Conservation (phyloP, 2,113 vertebrate species). For the Sisor rabdophorus region DNA sequence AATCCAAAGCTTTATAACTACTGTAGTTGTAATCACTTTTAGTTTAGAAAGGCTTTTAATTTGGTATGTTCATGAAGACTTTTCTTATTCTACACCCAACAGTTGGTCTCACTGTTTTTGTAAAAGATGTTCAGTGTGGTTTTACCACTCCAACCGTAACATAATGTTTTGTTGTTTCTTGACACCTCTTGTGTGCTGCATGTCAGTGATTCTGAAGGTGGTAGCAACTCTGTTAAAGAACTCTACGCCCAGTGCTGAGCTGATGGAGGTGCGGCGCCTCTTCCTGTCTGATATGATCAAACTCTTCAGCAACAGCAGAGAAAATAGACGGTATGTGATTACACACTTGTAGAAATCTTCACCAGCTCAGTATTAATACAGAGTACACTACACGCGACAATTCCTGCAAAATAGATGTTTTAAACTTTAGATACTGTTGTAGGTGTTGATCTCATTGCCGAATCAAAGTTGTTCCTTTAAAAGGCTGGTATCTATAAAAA, state of each 20-base stretch:
- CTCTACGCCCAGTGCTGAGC: conserved; percentile 89
- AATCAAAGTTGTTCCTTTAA: background rate
- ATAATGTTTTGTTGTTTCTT: background rate
- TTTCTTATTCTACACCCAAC: background rate
- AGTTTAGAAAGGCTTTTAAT: background rate
- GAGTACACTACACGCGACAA: conserved; percentile 13
- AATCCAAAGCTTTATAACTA: background rate
- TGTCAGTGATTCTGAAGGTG: conserved; percentile 95
- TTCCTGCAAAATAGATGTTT: conserved; percentile 15
- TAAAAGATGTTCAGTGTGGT: no score
- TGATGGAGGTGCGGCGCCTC: conserved; percentile 96
- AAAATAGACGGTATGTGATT: conserved; percentile 84
- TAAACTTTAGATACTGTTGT: conserved; percentile 5
- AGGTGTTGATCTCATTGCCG: background rate
- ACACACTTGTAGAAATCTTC: conserved; percentile 12
- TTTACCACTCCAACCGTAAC: background rate
- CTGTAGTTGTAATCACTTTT: background rate
- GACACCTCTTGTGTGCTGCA: background rate
- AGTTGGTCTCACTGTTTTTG: background rate
- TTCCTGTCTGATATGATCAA: conserved; percentile 99
- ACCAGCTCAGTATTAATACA: background rate
- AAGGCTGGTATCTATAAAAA: background rate
- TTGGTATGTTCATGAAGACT: background rate
- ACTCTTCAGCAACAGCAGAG: conserved; percentile 97
- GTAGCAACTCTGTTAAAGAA: conserved; percentile 96